Conservation (phyloP, 2,113 vertebrate genomes). For the Lamprotornis superbus region DNA sequence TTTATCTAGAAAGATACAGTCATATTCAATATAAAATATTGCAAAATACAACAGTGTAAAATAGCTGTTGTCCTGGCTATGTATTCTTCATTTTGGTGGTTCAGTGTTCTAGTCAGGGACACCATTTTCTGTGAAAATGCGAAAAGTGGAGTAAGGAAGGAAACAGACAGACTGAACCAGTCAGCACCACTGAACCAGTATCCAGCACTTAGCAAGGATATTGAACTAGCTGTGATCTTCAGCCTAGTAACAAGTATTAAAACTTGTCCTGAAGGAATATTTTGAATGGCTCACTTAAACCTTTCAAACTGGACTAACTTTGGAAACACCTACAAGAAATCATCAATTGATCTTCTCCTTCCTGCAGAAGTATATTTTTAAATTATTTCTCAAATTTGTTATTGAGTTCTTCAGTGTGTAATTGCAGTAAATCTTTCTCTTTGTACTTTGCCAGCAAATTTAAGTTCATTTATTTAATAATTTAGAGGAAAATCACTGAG, state of each 20-base stretch:
- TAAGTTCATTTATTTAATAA: background rate
- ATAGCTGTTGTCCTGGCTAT: background rate
- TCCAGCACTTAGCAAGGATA: background rate
- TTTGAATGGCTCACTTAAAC: background rate
- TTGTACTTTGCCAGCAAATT: background rate
- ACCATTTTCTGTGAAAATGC: background rate
- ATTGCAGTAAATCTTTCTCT: background rate
- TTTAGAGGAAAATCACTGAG: background rate
- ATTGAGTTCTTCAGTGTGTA: background rate
- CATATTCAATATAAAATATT: background rate
- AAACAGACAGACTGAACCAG: background rate
- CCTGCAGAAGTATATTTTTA: background rate
- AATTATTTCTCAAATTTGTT: background rate
- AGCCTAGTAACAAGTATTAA: background rate
- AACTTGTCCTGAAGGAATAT: background rate
- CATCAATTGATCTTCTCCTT: background rate
- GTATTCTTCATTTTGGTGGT: background rate
- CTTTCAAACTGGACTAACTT: background rate
- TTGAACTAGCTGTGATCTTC: background rate
- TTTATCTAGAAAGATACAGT: background rate
- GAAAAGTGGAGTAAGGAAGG: rapidly evolving
- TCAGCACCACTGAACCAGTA: background rate
- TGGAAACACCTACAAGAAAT: background rate
- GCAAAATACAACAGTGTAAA: background rate
- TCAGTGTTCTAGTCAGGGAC: background rate